These are phyloP conservation scores for Bovichtus diacanthus DNA, from an alignment of 2,797 vertebrate species.

Conservation along the genomic window DNA sequence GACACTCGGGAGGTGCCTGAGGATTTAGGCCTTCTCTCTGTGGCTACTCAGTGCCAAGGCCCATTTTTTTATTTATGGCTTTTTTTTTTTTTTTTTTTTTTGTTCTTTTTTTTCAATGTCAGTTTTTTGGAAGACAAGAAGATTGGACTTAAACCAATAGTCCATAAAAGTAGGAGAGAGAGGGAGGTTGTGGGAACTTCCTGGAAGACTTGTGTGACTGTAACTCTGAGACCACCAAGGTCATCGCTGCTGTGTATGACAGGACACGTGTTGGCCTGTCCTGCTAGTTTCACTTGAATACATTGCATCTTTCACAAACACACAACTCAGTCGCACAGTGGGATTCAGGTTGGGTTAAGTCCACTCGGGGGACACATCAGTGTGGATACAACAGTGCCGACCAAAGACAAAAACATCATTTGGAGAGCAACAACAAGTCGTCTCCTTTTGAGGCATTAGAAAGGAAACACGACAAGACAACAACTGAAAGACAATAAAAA, in stretches of 20 bases:
- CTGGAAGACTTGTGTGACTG: slow-evolving; percentile 80
- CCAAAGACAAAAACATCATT: slow-evolving; percentile 46
- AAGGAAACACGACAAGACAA: slow-evolving; percentile 49
- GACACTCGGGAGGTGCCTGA: slow-evolving; percentile 56
- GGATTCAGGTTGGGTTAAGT: slow-evolving; percentile 52
- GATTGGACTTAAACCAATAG: slow-evolving; percentile 54
- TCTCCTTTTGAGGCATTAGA: slow-evolving; percentile 28
- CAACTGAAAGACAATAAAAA: slow-evolving; percentile 43
- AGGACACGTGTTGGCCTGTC: slow-evolving; percentile 49
- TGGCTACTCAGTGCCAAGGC: slow-evolving; percentile 55
- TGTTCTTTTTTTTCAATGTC: slow-evolving; percentile 49
- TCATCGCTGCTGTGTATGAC: slow-evolving; percentile 51
- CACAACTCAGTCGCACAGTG: slow-evolving; percentile 51
- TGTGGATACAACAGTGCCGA: slow-evolving; percentile 47
- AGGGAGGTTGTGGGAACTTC: slow-evolving; percentile 52
- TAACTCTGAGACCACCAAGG: slow-evolving; percentile 60
- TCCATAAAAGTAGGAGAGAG: slow-evolving; percentile 43
- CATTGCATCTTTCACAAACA: slow-evolving; percentile 46
- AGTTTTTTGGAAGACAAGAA: slow-evolving; percentile 79
- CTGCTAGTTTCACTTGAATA: slow-evolving; percentile 51
- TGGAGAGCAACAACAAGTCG: slow-evolving; percentile 18
- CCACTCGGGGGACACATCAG: slow-evolving; percentile 52
- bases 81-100: slow-evolving; percentile 36
- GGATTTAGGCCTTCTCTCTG: slow-evolving; percentile 62
- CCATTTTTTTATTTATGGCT: slow-evolving; percentile 75